phyloP scores from a whole-genome alignment of 2,797 vertebrate species.

The Babyrousa celebensis region DNA sequence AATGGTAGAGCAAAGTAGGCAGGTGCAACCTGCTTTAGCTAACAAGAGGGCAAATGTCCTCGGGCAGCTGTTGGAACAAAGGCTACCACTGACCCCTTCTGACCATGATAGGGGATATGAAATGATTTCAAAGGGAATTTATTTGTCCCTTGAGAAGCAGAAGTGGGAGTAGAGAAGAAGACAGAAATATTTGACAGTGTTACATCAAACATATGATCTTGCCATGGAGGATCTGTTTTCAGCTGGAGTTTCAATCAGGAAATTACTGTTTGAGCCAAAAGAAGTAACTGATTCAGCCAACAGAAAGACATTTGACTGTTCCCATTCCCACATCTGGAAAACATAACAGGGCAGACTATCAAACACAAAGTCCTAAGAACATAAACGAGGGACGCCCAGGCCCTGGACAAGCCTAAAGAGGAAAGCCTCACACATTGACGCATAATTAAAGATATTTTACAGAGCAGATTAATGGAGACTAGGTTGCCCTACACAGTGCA shows the following conservation, averaged over 20 bases:
- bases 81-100: not conserved
- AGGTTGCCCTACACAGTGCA: not conserved
- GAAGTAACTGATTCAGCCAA: not conserved
- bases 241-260: not conserved
- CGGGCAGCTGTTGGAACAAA: not conserved
- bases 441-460: not conserved
- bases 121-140: not conserved
- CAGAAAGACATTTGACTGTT: not conserved
- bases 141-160: not conserved
- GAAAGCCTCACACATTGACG: not conserved
- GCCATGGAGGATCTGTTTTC: not conserved
- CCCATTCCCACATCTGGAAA: not conserved
- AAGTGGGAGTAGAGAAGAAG: not conserved
- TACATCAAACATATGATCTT: not conserved
- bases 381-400: not conserved
- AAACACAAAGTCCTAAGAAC: not conserved
- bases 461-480: not conserved
- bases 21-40: not conserved
- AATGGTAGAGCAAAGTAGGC: not conserved
- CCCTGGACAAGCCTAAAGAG: not conserved
- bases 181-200: not conserved
- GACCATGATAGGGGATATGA: not conserved
- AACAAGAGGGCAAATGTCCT: not conserved
- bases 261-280: not conserved
- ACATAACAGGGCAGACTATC: not conserved